Conservation (phyloP, 2,888 invertebrate genomes). For the Polymixis flavicincta region DNA sequence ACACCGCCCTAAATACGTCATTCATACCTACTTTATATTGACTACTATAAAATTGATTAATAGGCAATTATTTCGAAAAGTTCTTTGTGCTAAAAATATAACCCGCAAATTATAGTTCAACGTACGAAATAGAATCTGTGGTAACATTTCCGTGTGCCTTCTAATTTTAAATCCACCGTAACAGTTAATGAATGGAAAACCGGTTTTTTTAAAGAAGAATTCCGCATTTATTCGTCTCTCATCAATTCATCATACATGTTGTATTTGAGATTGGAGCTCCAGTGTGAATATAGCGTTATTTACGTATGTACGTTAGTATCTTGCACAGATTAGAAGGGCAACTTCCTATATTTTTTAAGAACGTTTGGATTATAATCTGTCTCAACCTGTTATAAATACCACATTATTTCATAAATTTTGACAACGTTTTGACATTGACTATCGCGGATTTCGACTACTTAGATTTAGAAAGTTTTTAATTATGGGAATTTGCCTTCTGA, state of each 20-base stretch:
- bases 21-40: not conserved
- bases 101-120: slow-evolving; percentile 34
- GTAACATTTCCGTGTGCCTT: slow-evolving; percentile 22
- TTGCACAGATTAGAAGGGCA: no score
- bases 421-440: no score
- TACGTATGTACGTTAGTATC: not conserved
- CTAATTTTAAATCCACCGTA: slow-evolving; percentile 9
- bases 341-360: no score
- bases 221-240: not conserved
- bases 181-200: not conserved
- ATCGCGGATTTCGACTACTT: no score
- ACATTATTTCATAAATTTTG: no score
- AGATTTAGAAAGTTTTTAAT: no score
- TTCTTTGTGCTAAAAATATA: slow-evolving; percentile 34
- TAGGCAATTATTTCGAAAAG: not conserved
- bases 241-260: not conserved
- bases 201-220: not conserved
- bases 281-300: not conserved
- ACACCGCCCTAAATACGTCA: not conserved
- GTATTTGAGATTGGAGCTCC: not conserved
- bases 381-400: not conserved
- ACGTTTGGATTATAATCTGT: not conserved
- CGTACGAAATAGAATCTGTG: slow-evolving; percentile 28
- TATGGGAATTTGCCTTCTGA: no score
- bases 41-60: slow-evolving; percentile 9